Base-by-base conservation (phyloP, 2,797 vertebrate genomes). In the Sparus aurata region DNA sequence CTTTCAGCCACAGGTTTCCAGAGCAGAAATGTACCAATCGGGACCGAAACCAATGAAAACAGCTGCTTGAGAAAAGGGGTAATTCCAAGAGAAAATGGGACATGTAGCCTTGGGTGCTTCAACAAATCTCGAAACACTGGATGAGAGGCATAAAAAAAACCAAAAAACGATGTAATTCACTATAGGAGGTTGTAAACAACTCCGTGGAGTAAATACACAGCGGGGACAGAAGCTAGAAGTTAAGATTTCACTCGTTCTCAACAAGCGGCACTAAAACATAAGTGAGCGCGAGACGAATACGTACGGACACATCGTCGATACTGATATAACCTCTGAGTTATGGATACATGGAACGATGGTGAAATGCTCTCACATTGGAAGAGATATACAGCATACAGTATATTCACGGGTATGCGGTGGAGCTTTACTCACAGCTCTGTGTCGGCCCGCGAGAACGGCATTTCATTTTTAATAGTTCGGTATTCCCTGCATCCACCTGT, bases 61-160 rank as follows among this genome's bases (percentile, higher is more conserved):
- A 58, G 67, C 64, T 82, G 25, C 79, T 87, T 80, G 50, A 58
- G 69, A 18, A 52, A 82, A 88, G 84, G 73, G 59, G 62, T 85
- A 23, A 83, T 89, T 84, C 66, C 53, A 74, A 57, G 27, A 78
- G 73, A 88, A 91, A 89, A 80, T 86, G 47, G 73, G 58, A 90
- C 70, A 84, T 76, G 70, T 80, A 85, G 86, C 85, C 83, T 75
- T 70, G 63, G 83, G 87, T 83, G 69, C 41, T 80, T 87, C 60
- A 20, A 79, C 61, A 77, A 52, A 74, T 81, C 23, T 68, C 70
- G 23, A 71, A 71, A 67, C 70, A 77, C 12, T 30, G 69, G 16
- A 73, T 78, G 65, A 61, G 55, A 77, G 61, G 58, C 17, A 66
- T 79, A 79, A 69, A 77, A 50, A 55, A 25, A 49, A 65, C 58